phyloP scores from a whole-genome alignment of 2,113 vertebrate genomes.

The Dolichotis patagonum region DNA sequence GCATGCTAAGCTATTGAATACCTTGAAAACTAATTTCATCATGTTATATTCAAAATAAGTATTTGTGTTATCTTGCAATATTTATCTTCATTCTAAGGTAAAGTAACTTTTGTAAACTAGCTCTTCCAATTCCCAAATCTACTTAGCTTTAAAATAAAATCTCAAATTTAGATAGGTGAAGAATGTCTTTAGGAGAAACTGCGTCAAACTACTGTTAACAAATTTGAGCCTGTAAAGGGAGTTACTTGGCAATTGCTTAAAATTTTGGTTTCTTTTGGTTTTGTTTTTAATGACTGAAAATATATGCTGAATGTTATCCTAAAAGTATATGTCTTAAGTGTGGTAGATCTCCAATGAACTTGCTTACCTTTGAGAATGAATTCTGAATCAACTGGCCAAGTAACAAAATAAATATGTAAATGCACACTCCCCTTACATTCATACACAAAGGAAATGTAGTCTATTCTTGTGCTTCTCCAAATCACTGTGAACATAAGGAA shows the following conservation, averaged over 20 bases:
- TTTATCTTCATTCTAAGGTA: background rate
- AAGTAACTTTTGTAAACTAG: slow-evolving; percentile 1
- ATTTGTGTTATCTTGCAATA: slow-evolving; percentile 38
- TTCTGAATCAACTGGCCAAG: background rate
- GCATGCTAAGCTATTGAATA: background rate
- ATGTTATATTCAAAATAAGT: background rate
- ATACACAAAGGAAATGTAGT: background rate
- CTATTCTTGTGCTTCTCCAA: background rate
- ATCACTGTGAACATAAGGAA: background rate
- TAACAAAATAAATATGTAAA: background rate
- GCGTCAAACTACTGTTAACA: background rate
- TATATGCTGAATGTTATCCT: background rate
- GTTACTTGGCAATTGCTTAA: background rate
- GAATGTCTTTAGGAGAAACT: background rate
- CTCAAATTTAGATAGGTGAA: background rate
- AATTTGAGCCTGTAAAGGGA: background rate
- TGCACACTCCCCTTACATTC: background rate
- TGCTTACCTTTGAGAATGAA: background rate
- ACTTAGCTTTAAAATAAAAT: background rate
- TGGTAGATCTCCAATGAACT: background rate
- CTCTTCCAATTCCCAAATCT: background rate
- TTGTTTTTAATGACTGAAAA: background rate
- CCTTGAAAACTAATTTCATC: background rate
- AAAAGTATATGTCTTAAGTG: background rate
- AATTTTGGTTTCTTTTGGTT: background rate